Base-by-base conservation (phyloP, 2,888 invertebrate genomes). In the Disparrhopalites patrizii region DNA sequence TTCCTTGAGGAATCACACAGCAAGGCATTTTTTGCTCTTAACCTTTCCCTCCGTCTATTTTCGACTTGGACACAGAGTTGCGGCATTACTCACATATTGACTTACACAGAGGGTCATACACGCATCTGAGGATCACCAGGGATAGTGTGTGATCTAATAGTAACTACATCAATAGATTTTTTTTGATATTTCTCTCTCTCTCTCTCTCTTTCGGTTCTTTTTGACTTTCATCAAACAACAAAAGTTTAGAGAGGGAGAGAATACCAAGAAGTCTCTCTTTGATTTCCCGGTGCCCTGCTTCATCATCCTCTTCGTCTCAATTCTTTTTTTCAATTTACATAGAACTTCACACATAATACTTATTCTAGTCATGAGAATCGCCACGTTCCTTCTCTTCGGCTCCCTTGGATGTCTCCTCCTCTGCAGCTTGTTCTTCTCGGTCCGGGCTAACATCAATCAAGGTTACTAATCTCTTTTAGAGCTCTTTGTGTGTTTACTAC, bases 171-270 rank as follows among this genome's bases (percentile, higher is more conserved):
- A n/a, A n/a, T n/a, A n/a, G n/a, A n/a, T n/a, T n/a, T n/a, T n/a
- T n/a, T n/a, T n/a, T n/a, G n/a, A n/a, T n/a, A n/a, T n/a, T 23
- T 36, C 67, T 65, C 60, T 57, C 62, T 25, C 58, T 62, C 55
- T 56, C 38, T 25, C 66, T 47, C 31, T 27, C 58, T 43, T 43
- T 58, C 25, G 47, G 20, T 20, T 54, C 54, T 54, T 33, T 47
- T 25, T 47, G 20, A n/a, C 47, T 47, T 47, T 47, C 47, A 47
- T 47, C n/a, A n/a, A n/a, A n/a, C n/a, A n/a, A n/a, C n/a, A n/a
- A n/a, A n/a, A n/a, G n/a, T n/a, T n/a, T n/a, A n/a, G n/a, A n/a
- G n/a, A n/a, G n/a, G n/a, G n/a, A n/a, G n/a, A n/a, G n/a, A n/a
- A n/a, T n/a, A n/a, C n/a, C n/a, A n/a, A n/a, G n/a, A n/a, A n/a